Percentiles rank a stretch among this genome's conserved stretches.
Conservation (phyloP, 2,888 invertebrate species). For the Cantharis flavilabris region DNA sequence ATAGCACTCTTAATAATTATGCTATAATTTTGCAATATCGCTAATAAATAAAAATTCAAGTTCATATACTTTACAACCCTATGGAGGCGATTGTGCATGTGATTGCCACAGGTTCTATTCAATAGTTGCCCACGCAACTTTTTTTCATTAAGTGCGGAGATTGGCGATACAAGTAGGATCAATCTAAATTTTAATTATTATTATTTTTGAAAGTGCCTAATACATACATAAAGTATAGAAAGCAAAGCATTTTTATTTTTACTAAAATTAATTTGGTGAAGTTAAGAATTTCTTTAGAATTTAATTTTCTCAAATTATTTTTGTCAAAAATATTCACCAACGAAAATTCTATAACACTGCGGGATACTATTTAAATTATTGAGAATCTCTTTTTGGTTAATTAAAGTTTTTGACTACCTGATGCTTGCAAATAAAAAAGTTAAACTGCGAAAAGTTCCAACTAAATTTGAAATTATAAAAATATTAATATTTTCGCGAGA, state of each 20-base stretch:
- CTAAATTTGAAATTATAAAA: neutral
- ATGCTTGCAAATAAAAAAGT: neutral
- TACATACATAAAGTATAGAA: too few relatives aligned
- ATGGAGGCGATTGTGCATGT: neutral
- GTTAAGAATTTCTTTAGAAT: neutral
- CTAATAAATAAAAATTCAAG: neutral
- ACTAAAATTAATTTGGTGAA: neutral
- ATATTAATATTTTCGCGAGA: neutral
- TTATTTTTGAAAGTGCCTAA: too few relatives aligned
- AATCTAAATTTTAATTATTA: neutral
- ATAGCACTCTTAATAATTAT: neutral
- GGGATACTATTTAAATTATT: neutral
- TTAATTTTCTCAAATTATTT: neutral
- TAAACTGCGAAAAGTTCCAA: neutral
- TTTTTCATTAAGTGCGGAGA: neutral
- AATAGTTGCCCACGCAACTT: neutral
- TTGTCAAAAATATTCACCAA: neutral
- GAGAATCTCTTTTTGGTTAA: neutral
- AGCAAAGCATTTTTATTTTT: neutral
- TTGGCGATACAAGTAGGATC: neutral
- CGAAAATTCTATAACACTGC: neutral
- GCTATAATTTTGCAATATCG: neutral
- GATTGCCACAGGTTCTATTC: neutral
- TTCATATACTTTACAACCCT: neutral
- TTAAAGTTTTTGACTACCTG: neutral